Percentiles rank a stretch among this genome's conserved stretches.
phyloP scores from a whole-genome alignment of 1,140 invertebrate species.

The Orchesella cincta region DNA sequence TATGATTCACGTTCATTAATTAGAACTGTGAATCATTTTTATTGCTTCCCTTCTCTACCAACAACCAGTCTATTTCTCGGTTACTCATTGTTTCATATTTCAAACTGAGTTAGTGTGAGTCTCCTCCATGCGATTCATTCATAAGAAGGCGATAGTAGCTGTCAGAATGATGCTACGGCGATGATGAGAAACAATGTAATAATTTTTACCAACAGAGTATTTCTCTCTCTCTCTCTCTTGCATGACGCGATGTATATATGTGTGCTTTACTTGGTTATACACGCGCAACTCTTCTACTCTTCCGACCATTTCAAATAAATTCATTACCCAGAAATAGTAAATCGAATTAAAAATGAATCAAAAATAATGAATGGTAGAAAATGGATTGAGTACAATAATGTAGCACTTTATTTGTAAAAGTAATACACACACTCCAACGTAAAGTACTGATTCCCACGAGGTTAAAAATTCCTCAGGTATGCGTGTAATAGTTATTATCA shows the following conservation, averaged over 20 bases:
- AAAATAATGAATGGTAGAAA: constrained; percentile 4
- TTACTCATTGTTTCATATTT: no score
- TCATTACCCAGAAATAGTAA: neutral
- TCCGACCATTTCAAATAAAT: neutral
- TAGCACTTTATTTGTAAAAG: neutral
- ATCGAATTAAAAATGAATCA: constrained; percentile 27
- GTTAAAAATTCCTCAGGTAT: constrained; percentile 25
- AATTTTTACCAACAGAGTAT: no score
- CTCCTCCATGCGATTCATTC: no score
- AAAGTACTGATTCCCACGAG: constrained; percentile 29
- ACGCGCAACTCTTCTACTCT: neutral
- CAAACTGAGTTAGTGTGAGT: no score
- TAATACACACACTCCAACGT: neutral
- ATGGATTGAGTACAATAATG: neutral
- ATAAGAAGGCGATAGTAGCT: no score
- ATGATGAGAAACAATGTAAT: no score
- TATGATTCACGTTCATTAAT: constrained; percentile 26
- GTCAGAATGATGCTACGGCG: no score
- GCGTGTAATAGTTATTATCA: constrained; percentile 16
- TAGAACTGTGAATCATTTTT: constrained; percentile 27
- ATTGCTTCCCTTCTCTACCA: constrained; percentile 13
- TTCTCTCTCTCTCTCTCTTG: no score
- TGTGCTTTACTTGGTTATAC: no score
- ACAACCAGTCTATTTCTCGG: no score
- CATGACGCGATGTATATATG: no score